phyloP scores from a whole-genome alignment of 1,140 invertebrate species.

The Oedothorax gibbosus region DNA sequence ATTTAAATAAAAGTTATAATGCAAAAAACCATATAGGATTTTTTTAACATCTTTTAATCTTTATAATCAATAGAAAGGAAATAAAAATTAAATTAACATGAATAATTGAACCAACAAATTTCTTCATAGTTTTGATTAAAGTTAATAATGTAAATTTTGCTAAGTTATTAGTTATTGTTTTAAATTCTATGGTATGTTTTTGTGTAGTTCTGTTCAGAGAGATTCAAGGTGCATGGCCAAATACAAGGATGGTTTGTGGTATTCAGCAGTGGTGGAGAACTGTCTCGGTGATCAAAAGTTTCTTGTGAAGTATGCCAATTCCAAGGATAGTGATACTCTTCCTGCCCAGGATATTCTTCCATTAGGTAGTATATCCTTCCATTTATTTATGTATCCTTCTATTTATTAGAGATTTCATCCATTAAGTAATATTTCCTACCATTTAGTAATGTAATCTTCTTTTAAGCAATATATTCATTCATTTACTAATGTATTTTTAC shows the following conservation, averaged over 20 bases:
- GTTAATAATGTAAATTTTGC: no score
- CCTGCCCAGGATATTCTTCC: constrained; percentile 43
- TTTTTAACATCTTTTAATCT: no score
- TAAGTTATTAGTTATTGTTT: neutral
- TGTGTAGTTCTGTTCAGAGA: constrained; percentile 30
- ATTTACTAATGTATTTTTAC: no score
- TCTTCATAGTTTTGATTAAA: no score
- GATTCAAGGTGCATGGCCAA: constrained; percentile 50
- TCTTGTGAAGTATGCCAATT: constrained; percentile 21
- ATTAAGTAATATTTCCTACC: no score
- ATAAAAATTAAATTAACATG: no score
- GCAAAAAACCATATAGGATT: no score
- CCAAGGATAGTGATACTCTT: constrained; percentile 11
- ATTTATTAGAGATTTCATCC: neutral
- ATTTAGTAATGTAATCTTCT: no score
- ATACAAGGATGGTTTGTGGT: constrained; percentile 52
- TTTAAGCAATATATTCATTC: no score
- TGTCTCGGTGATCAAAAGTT: constrained; percentile 38
- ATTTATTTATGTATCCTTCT: neutral
- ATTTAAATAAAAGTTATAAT: no score
- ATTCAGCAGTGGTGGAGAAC: constrained; percentile 39
- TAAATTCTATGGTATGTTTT: neutral
- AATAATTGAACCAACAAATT: no score
- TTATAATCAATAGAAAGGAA: no score
- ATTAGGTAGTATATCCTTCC: constrained; percentile 8